A percentile compares a stretch with the other conserved stretches of the same genome.
These are phyloP conservation scores for Sebastiscus albofasciatus DNA, from an alignment of 2,797 vertebrate genomes.

Conservation along the genomic window DNA sequence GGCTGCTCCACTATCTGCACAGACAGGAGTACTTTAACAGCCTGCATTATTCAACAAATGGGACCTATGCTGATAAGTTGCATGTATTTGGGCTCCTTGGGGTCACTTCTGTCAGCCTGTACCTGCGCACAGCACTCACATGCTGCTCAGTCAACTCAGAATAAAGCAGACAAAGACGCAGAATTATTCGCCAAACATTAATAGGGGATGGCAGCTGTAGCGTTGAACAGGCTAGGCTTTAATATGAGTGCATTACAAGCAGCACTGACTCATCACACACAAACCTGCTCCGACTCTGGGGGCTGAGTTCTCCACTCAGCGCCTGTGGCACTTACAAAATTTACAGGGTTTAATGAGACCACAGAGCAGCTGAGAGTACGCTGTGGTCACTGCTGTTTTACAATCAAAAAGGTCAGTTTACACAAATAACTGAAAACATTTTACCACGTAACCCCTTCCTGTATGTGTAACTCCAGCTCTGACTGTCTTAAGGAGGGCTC, in stretches of 20 bases:
- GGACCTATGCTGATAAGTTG: constrained; percentile 3
- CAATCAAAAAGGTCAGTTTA: neutral
- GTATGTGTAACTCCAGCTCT: too few relatives aligned
- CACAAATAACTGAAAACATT: neutral
- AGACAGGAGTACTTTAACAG: constrained; percentile 48
- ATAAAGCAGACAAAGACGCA: neutral
- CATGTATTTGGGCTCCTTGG: neutral
- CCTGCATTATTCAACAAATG: constrained; percentile 58
- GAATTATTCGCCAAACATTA: neutral
- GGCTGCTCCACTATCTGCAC: constrained; percentile 27
- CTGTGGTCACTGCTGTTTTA: neutral
- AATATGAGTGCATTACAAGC: neutral
- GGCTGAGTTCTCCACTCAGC: neutral
- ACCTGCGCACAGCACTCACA: neutral
- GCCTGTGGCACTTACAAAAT: neutral
- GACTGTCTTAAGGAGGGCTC: too few relatives aligned
- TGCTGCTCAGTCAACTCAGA: neutral
- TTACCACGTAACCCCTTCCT: neutral
- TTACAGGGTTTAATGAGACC: constrained; percentile 5
- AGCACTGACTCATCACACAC: neutral
- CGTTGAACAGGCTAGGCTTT: neutral
- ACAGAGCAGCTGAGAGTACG: neutral
- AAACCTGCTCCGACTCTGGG: neutral
- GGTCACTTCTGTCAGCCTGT: constrained; percentile 5
- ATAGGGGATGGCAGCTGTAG: neutral